A percentile compares a stretch with the other conserved stretches of the same genome.
Conservation (phyloP, 2,797 vertebrate genomes). For the Crotalus adamanteus region DNA sequence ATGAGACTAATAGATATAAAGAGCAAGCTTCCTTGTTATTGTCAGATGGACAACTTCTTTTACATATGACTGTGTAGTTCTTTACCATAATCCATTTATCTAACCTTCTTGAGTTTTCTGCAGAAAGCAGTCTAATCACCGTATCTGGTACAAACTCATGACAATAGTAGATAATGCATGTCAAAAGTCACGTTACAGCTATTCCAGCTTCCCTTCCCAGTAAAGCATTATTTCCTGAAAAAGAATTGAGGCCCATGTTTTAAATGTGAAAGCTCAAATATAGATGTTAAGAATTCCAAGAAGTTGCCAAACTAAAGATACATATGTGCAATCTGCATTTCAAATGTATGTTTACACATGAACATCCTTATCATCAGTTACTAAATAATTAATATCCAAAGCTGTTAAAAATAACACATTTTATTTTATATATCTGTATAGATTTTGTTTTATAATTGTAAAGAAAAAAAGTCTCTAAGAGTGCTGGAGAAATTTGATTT, state of each 20-base stretch:
- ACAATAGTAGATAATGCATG: not conserved
- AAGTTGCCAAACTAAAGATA: not conserved
- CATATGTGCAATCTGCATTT: not conserved
- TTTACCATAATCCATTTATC: not conserved
- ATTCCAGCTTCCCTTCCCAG: not conserved
- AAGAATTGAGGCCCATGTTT: not conserved
- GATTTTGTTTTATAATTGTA: not conserved
- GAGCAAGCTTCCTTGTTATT: not conserved
- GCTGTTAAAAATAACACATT: not conserved
- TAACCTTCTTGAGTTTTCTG: not conserved
- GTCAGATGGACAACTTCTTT: not conserved
- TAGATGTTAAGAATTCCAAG: fast-evolving
- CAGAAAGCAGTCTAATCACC: not conserved
- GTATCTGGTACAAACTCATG: not conserved
- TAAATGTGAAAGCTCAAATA: not conserved
- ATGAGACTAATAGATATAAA: not conserved
- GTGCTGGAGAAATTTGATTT: not conserved
- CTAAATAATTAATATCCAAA: not conserved
- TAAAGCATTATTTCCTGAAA: not conserved
- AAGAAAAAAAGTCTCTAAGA: slow-evolving; percentile 2
- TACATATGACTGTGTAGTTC: not conserved
- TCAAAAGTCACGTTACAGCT: not conserved
- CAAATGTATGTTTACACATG: not conserved
- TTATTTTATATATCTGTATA: not conserved
- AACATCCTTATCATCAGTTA: not conserved